phyloP scores from a whole-genome alignment of 2,113 vertebrate genomes.

The Cheirogaleus medius region DNA sequence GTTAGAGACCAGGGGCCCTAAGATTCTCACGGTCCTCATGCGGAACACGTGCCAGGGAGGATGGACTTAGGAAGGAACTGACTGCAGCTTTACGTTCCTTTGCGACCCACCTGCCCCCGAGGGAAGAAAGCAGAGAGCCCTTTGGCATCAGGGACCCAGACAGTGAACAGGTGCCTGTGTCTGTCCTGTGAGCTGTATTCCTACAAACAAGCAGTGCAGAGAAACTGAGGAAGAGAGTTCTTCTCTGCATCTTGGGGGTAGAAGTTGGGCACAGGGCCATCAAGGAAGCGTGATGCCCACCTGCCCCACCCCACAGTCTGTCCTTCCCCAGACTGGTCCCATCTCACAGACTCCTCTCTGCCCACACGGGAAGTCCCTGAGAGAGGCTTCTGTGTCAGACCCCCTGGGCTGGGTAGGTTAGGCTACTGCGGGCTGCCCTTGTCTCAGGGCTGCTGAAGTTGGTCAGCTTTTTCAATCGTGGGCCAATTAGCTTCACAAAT shows the following conservation, averaged over 20 bases:
- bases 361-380: background rate
- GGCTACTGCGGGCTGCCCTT: background rate
- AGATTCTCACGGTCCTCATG: background rate
- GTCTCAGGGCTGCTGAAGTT: slow-evolving; percentile 59
- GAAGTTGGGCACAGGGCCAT: background rate
- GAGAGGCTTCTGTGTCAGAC: background rate
- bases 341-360: background rate
- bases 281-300: background rate
- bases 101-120: too few relatives aligned
- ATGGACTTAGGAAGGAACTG: background rate
- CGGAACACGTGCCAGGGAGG: background rate
- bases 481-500: slow-evolving; percentile 91
- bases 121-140: background rate
- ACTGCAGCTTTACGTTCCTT: background rate
- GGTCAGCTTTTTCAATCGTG: slow-evolving; percentile 77
- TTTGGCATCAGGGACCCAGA: background rate
- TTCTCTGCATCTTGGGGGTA: background rate
- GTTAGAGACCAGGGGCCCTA: background rate
- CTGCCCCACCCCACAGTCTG: too few relatives aligned
- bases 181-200: background rate
- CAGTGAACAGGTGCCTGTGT: background rate
- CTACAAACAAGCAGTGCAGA: background rate
- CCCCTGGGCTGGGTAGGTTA: background rate
- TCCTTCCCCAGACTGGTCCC: background rate
- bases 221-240: background rate